A percentile compares a stretch with the other conserved stretches of the same genome.
phyloP scores from a whole-genome alignment of 2,113 vertebrate species.

The Arothron firmamentum region DNA sequence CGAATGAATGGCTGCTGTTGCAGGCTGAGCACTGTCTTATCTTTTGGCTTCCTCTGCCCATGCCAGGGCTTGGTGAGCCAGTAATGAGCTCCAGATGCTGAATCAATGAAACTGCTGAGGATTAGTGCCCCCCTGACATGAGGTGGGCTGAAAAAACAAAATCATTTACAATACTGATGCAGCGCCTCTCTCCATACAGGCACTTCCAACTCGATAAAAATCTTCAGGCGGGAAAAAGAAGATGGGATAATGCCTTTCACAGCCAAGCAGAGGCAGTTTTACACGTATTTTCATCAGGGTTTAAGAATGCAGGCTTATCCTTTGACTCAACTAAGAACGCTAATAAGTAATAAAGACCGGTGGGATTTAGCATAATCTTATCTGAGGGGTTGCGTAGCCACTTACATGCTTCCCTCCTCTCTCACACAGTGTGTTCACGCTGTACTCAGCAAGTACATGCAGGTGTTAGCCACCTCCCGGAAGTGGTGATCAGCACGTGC shows the following conservation, averaged over 20 bases:
- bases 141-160: conserved; percentile 24
- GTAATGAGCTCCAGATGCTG: conserved; percentile 46
- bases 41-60: conserved; percentile 22
- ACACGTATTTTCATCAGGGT: conserved; percentile 1
- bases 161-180: conserved; percentile 18
- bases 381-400: too few species aligned
- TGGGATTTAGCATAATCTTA: background rate
- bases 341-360: conserved; percentile 15
- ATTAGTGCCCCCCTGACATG: conserved; percentile 43
- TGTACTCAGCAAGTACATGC: too few species aligned
- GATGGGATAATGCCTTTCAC: conserved; percentile 5
- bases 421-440: too few species aligned
- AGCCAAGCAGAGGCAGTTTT: background rate
- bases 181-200: conserved; percentile 7
- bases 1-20: conserved; percentile 3
- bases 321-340: background rate
- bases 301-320: too few species aligned
- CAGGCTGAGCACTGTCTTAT: conserved; percentile 20
- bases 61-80: conserved; percentile 45
- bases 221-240: conserved; percentile 1
- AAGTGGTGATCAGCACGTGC: too few species aligned
- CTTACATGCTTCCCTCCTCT: too few species aligned
- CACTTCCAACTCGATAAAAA: conserved; percentile 22
- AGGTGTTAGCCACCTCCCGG: too few species aligned
- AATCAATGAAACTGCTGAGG: conserved; percentile 50